Base-by-base conservation (phyloP, 1,140 invertebrate genomes). In the Drosophila kikkawai region DNA sequence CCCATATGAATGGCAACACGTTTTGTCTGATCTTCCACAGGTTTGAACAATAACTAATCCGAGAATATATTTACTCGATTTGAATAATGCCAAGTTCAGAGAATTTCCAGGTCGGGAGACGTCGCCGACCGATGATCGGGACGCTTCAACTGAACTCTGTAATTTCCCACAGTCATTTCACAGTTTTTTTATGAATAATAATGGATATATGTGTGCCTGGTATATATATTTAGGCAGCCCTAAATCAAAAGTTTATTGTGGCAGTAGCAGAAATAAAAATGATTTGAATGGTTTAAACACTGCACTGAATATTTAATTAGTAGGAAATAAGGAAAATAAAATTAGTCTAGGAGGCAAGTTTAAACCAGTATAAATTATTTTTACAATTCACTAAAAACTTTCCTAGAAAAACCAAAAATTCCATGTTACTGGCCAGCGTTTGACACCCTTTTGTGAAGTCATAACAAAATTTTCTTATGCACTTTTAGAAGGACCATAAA, bases 131-230 rank as follows among this genome's bases (percentile, higher is more conserved):
- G 78, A 61, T 59, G 37, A 42, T 59, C 41, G 26, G 39, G 44
- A 51, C 36, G 42, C 59, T 76, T 73, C 59, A 19, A 37, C 51
- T 57, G 48, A 73, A 74, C 51, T 44, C 56, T 57, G 76, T 80
- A 60, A 48, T 74, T 86, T 86, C 84, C 83, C 83, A 86, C 36
- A 56, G 36, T 45, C n/a, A 56, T 39, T 58, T 65, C 48, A 57
- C 17, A 34, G 32, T 60, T 71, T 66, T 66, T 37, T 19, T 60
- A 47, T 61, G 57, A 41, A 57, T 69, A 58, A 55, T 48, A 77
- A 53, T 76, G 32, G n/a, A 9, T 55, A 15, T 75, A 41, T 22
- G 34, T 26, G 53, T 17, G 29, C 12, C 26, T 19, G 19, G 9
- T 36, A n/a, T 44, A 39, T 73, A 71, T 59, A 50, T 51, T 59